phyloP scores from a whole-genome alignment of 30 jellyfish, hydroid and myxozoan genomes.

The Cassiopea andromeda region DNA sequence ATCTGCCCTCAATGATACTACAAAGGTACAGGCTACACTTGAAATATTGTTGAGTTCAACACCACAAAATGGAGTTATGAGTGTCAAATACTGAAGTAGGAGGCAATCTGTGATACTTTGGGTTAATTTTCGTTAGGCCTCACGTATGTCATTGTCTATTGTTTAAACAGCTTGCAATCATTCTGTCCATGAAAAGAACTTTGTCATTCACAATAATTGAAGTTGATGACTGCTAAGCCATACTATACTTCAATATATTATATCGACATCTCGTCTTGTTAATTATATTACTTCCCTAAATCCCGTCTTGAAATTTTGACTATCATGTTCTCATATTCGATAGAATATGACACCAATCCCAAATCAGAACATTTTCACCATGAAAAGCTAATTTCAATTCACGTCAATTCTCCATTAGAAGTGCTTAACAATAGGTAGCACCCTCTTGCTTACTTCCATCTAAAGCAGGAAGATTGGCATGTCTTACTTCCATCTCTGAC shows the following conservation, averaged over 20 bases:
- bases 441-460: too few species aligned
- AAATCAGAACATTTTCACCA: background rate
- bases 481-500: too few species aligned
- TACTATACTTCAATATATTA: background rate
- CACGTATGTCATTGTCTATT: background rate
- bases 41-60: background rate
- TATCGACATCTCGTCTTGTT: slow-evolving; percentile 1
- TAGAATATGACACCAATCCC: background rate
- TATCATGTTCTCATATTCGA: slow-evolving; percentile 6
- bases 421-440: too few species aligned
- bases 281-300: background rate
- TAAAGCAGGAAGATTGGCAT: too few species aligned
- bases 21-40: background rate
- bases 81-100: background rate
- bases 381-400: too few species aligned
- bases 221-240: slow-evolving; percentile 12
- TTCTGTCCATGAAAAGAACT: background rate
- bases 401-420: too few species aligned
- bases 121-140: background rate
- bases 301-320: background rate
- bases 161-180: background rate
- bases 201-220: slow-evolving; percentile 6
- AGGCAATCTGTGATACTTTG: background rate
- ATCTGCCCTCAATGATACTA: too few species aligned
- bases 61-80: background rate